phyloP scores from a whole-genome alignment of 2,888 invertebrate genomes.

The Deilephila porcellus region DNA sequence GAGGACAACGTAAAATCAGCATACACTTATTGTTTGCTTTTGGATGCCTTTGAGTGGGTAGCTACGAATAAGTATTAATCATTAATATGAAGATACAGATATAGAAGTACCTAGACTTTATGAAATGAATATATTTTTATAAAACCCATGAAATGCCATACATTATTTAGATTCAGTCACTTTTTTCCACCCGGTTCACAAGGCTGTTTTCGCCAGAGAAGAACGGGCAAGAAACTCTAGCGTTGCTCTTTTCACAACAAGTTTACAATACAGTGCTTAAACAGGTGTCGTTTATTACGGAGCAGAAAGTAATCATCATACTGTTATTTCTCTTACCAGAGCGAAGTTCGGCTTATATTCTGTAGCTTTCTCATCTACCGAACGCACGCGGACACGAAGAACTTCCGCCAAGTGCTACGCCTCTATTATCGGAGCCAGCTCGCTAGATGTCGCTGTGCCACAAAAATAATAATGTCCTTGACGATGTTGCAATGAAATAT shows the following conservation, averaged over 20 bases:
- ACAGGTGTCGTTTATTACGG: too few relatives aligned
- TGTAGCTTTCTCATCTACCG: constrained; percentile 84
- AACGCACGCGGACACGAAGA: constrained; percentile 83
- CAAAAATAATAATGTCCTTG: not conserved
- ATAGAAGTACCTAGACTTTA: too few relatives aligned
- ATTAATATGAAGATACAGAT: not conserved
- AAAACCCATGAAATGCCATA: too few relatives aligned
- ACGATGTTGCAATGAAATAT: too few relatives aligned
- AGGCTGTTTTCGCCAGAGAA: too few relatives aligned
- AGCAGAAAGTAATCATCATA: too few relatives aligned
- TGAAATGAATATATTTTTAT: too few relatives aligned
- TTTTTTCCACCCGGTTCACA: too few relatives aligned
- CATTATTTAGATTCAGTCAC: too few relatives aligned
- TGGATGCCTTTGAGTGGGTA: constrained; percentile 87
- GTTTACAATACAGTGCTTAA: too few relatives aligned
- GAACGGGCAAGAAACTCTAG: too few relatives aligned
- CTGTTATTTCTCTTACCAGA: constrained; percentile 49
- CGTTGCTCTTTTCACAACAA: too few relatives aligned
- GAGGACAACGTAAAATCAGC: constrained; percentile 76
- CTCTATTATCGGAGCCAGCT: constrained; percentile 34
- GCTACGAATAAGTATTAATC: constrained; percentile 52
- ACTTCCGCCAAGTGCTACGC: constrained; percentile 46
- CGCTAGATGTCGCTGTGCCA: not conserved
- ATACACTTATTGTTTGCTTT: constrained; percentile 85
- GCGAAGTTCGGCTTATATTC: constrained; percentile 85